Base-by-base conservation (phyloP, 92 coral and sea anemone species). In the Palythoa heliodiscus region DNA sequence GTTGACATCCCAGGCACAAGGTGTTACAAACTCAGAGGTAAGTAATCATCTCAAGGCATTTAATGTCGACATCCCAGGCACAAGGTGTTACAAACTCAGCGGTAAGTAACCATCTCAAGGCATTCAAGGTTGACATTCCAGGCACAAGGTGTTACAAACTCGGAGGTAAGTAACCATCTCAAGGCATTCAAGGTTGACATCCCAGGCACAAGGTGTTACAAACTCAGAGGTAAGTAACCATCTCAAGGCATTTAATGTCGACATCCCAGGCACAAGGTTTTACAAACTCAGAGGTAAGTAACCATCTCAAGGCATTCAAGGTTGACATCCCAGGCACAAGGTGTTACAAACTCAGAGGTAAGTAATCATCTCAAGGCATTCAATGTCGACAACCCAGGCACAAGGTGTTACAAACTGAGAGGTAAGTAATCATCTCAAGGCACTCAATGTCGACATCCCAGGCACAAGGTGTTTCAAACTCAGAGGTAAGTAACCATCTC, bases 261-360 rank as follows among this genome's bases (percentile, higher is more conserved):
- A 4, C 68, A 12, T 60, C 22, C 22, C n/a, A n/a, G n/a, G n/a
- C n/a, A n/a, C n/a, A n/a, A n/a, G n/a, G n/a, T n/a, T n/a, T n/a
- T n/a, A n/a, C n/a, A 13, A 52, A 73, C 14, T 19, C 71, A 53
- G 78, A 72, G 73, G 91, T 72, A 87, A 91, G 16, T 53, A n/a
- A n/a, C n/a, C n/a, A n/a, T 29, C 35, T 29, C 35, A 29, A 29
- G 35, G 35, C 35, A 29, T 29, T 29, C 35, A 29, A 29, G 0
- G 35, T 29, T 1, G 1, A 29, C 35, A 29, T 29, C 35, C 35
- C 35, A 29, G 35, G 35, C 35, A 29, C 35, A 29, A 29, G 35
- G 35, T 29, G 35, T 29, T 29, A 29, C 35, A 29, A 29, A 29
- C 35, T 29, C 1, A 29, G 35, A 29, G 35, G 1, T 29, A 29